Conservation (phyloP, 2,113 vertebrate species). For the Psophia crepitans region DNA sequence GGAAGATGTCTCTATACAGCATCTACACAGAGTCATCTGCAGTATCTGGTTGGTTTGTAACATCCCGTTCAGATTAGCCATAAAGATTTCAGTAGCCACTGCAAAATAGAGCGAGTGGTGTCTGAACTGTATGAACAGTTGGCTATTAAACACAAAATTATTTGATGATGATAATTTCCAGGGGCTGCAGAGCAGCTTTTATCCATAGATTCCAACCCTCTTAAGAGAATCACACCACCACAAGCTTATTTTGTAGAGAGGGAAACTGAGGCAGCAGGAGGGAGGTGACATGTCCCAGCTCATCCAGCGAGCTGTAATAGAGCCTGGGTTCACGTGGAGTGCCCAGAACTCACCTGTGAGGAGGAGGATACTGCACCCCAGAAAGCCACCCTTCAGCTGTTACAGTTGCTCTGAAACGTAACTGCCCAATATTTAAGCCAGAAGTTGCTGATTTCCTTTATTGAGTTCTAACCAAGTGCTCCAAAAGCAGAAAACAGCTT, state of each 20-base stretch:
- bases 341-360: not conserved
- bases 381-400: not conserved
- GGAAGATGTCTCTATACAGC: slow-evolving; percentile 14
- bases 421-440: not conserved
- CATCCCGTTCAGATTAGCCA: not conserved
- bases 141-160: not conserved
- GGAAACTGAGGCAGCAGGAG: not conserved
- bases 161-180: not conserved
- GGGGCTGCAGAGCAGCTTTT: not conserved
- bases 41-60: not conserved
- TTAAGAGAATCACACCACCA: not conserved
- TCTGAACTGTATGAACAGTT: not conserved
- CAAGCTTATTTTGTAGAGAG: not conserved
- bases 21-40: not conserved
- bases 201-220: not conserved
- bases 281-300: not conserved
- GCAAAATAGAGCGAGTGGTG: not conserved
- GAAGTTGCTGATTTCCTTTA: not conserved
- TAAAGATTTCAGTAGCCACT: not conserved
- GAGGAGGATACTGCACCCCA: not conserved
- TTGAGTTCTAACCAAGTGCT: not conserved
- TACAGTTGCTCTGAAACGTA: not conserved
- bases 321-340: not conserved
- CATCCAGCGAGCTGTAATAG: not conserved
- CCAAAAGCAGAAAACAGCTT: not conserved